Percentiles rank a stretch among this genome's conserved stretches.
Conservation (phyloP, 2,113 vertebrate genomes). For the western clawed frog (Xenopus tropicalis) region UCB_Xtro_10.0 CM004447.2:134362501-134363000, state of each 20-base stretch:
- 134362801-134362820: constrained; percentile 64
- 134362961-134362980: constrained; percentile 70
- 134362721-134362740: constrained; percentile 66
- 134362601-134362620: no score
- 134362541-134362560: no score
- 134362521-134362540: no score
- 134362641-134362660: no score
- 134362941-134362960: constrained; percentile 63
- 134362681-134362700: constrained; percentile 61
- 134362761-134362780: constrained; percentile 57
- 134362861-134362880: constrained; percentile 78
- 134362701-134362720: constrained; percentile 47
- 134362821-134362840: constrained; percentile 83
- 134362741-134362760: constrained; percentile 81
- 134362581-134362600: no score
- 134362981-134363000: constrained; percentile 70
- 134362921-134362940: constrained; percentile 69
- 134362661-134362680: no score
- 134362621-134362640: no score
- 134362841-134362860: constrained; percentile 86
- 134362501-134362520: no score
- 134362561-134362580: no score
- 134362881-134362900: constrained; percentile 64
- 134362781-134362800: constrained; percentile 47
- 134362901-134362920: constrained; percentile 71